Evolutionary conservation across 2,888 invertebrate genomes (phyloP).

Genomic region (Amphipoea lucens): DNA sequence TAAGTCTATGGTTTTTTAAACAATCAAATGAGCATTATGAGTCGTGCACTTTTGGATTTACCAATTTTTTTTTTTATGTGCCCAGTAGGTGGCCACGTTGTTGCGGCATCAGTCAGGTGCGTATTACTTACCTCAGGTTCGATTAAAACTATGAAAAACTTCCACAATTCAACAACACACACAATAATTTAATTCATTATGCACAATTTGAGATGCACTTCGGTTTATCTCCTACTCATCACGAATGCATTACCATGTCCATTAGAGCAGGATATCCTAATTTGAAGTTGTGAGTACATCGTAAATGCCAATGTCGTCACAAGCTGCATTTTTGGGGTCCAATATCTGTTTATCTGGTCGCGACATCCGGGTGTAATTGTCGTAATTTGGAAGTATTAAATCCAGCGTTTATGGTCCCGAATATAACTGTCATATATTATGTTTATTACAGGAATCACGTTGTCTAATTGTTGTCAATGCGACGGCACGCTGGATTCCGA

Average conservation of each 20-base stretch:
- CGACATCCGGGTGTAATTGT: constrained; percentile 60
- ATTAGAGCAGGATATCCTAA: constrained; percentile 67
- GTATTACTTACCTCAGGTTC: too few species aligned
- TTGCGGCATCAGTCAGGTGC: too few species aligned
- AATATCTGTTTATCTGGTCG: constrained; percentile 58
- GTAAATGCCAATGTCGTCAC: constrained; percentile 56
- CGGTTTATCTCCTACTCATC: constrained; percentile 46
- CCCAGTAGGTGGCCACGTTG: too few species aligned
- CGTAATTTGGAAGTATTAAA: constrained; percentile 35
- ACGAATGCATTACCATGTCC: constrained; percentile 41
- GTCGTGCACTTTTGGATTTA: too few species aligned
- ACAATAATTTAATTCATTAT: constrained; percentile 35
- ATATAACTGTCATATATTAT: background rate
- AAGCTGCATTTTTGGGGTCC: constrained; percentile 47
- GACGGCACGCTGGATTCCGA: background rate
- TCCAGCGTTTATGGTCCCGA: constrained; percentile 27
- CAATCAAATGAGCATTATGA: too few species aligned
- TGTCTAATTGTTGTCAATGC: constrained; percentile 7
- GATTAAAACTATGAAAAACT: background rate
- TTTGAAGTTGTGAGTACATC: constrained; percentile 52
- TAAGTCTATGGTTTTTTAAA: too few species aligned
- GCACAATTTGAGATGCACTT: constrained; percentile 31
- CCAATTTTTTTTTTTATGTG: too few species aligned
- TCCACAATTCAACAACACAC: background rate
- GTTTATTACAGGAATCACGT: constrained; percentile 23